Percentiles rank a stretch among this genome's conserved stretches.
Conservation (phyloP, 2,888 invertebrate genomes). For the Diaprepes abbreviatus region DNA sequence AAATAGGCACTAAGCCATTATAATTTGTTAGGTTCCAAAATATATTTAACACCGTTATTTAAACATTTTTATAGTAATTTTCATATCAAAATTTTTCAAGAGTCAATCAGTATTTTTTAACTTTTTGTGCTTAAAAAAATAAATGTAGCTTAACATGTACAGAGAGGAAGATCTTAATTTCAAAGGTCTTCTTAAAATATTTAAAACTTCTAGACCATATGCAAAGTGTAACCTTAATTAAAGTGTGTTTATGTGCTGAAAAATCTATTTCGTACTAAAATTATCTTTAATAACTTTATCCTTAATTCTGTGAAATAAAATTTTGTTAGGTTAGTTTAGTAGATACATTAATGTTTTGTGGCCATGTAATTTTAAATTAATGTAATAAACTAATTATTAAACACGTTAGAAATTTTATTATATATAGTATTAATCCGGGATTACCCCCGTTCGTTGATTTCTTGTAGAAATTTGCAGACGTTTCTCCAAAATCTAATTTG, state of each 20-base stretch:
- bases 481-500: no score
- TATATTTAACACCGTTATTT: background rate
- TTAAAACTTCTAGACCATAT: slow-evolving; percentile 31
- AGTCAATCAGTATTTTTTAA: slow-evolving; percentile 48
- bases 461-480: no score
- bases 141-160: slow-evolving; percentile 61
- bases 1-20: slow-evolving; percentile 9
- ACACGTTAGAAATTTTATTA: slow-evolving; percentile 5
- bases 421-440: no score
- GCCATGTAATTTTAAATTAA: slow-evolving; percentile 70
- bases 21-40: background rate
- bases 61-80: slow-evolving; percentile 25
- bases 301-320: slow-evolving; percentile 57
- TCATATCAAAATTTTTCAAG: slow-evolving; percentile 44
- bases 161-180: slow-evolving; percentile 50
- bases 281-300: slow-evolving; percentile 45
- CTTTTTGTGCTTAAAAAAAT: slow-evolving; percentile 51
- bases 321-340: slow-evolving; percentile 62
- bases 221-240: slow-evolving; percentile 39
- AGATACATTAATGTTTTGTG: slow-evolving; percentile 67
- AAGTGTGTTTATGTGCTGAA: slow-evolving; percentile 44
- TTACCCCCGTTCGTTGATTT: no score
- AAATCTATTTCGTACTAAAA: slow-evolving; percentile 45
- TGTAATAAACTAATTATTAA: slow-evolving; percentile 67
- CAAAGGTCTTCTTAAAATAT: slow-evolving; percentile 30